phyloP scores from a whole-genome alignment of 1,140 invertebrate species.

The Calephelis nemesis region DNA sequence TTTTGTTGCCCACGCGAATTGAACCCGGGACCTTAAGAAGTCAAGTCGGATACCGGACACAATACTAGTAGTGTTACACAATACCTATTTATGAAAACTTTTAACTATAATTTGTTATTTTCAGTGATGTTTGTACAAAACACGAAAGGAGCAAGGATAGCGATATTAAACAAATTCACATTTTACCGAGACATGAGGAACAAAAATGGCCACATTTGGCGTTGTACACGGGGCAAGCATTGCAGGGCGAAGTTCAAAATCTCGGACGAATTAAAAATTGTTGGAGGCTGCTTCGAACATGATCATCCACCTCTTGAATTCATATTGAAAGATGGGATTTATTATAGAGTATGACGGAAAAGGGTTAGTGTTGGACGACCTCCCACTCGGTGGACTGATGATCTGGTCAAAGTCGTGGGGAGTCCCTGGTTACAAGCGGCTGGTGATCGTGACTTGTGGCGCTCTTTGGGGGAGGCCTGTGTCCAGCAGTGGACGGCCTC shows the following conservation, averaged over 20 bases:
- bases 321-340: constrained; percentile 29
- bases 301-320: constrained; percentile 24
- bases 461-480: too few species aligned
- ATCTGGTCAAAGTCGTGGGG: too few species aligned
- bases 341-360: constrained; percentile 13
- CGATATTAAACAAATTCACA: constrained; percentile 31
- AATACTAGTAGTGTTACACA: too few species aligned
- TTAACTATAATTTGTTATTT: not conserved
- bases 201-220: constrained; percentile 19
- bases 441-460: too few species aligned
- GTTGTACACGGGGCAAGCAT: constrained; percentile 25
- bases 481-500: too few species aligned
- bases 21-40: too few species aligned
- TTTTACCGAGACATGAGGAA: constrained; percentile 27
- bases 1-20: too few species aligned
- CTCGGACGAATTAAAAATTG: constrained; percentile 16
- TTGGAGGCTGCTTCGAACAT: constrained; percentile 23
- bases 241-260: constrained; percentile 28
- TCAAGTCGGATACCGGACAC: too few species aligned
- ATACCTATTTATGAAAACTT: too few species aligned
- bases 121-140: constrained; percentile 8
- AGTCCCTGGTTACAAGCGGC: too few species aligned
- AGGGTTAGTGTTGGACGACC: too few species aligned
- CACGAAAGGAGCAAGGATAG: constrained; percentile 14
- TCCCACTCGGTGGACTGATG: too few species aligned